Evolutionary conservation across 2,113 vertebrate species (phyloP).

Genomic region (Vireo altiloquus): DNA sequence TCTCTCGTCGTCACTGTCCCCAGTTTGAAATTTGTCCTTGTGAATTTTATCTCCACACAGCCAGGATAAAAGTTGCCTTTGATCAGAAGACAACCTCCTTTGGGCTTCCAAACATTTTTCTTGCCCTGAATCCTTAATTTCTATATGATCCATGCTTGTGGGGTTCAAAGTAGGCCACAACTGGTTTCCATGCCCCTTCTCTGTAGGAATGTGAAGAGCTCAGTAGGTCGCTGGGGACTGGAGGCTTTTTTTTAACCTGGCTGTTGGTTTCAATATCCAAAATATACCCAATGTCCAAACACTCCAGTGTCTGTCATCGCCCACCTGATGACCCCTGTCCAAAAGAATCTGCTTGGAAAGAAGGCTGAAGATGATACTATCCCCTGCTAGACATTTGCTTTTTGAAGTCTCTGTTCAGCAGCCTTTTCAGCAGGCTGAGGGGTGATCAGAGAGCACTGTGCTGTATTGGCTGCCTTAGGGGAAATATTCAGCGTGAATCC

Average conservation of each 20-base stretch:
- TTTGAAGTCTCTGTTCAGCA: neutral
- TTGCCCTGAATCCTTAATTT: neutral
- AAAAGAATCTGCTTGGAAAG: neutral
- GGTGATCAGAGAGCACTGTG: neutral
- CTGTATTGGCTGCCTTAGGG: neutral
- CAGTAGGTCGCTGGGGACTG: accelerated
- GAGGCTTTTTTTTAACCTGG: neutral
- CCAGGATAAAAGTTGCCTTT: neutral
- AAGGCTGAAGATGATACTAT: neutral
- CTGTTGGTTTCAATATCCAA: neutral
- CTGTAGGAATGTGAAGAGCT: neutral
- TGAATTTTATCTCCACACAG: neutral
- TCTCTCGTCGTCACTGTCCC: neutral
- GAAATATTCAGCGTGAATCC: neutral
- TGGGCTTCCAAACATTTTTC: neutral
- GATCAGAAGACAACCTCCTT: neutral
- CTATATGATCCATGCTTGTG: accelerated
- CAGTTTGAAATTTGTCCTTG: neutral
- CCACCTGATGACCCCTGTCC: neutral
- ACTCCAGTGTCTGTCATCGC: neutral
- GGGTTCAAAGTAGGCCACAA: neutral
- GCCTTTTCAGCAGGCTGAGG: neutral
- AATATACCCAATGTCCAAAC: neutral
- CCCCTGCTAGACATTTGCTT: neutral
- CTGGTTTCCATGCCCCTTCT: neutral